A percentile compares a stretch with the other conserved stretches of the same genome.
phyloP scores from a whole-genome alignment of 2,797 vertebrate genomes.

The Fistularia commersonii region DNA sequence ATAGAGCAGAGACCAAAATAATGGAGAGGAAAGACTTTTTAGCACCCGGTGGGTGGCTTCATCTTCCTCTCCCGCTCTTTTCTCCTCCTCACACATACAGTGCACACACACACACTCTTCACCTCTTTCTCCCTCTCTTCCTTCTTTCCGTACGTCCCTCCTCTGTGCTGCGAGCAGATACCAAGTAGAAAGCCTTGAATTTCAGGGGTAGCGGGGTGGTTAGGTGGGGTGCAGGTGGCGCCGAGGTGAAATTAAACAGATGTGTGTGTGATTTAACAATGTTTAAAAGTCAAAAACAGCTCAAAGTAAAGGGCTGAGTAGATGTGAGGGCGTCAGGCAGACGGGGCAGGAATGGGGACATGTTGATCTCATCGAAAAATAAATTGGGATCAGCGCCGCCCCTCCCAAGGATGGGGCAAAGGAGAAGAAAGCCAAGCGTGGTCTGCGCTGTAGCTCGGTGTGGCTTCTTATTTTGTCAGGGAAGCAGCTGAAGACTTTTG shows the following conservation, averaged over 20 bases:
- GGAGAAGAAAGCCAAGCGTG: slow-evolving; percentile 71
- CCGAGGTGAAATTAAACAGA: slow-evolving; percentile 86
- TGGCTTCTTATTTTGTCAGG: background rate
- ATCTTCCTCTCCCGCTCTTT: slow-evolving; percentile 7
- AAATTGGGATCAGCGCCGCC: slow-evolving; percentile 83
- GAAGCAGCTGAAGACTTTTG: no score
- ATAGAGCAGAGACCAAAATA: slow-evolving; percentile 58
- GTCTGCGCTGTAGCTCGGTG: background rate
- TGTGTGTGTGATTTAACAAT: slow-evolving; percentile 94
- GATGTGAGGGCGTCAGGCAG: slow-evolving; percentile 79
- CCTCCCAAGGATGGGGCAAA: slow-evolving; percentile 80
- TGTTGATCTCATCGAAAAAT: slow-evolving; percentile 91
- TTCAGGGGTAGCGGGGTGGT: slow-evolving; percentile 75
- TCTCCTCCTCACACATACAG: slow-evolving; percentile 13
- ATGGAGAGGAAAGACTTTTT: slow-evolving; percentile 52
- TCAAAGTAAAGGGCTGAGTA: slow-evolving; percentile 92
- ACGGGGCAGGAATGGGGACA: slow-evolving; percentile 52
- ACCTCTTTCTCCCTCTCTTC: no score
- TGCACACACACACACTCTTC: slow-evolving; percentile 1
- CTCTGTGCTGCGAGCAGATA: slow-evolving; percentile 25
- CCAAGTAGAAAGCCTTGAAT: slow-evolving; percentile 78
- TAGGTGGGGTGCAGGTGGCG: slow-evolving; percentile 45
- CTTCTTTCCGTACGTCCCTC: slow-evolving; percentile 16
- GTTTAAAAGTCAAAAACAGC: slow-evolving; percentile 88
- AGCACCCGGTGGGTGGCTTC: slow-evolving; percentile 52